Evolutionary conservation across 1,140 invertebrate species (phyloP), one percentile per base, ranked within the genome.

Genomic region (Microplitis mediator): DNA sequence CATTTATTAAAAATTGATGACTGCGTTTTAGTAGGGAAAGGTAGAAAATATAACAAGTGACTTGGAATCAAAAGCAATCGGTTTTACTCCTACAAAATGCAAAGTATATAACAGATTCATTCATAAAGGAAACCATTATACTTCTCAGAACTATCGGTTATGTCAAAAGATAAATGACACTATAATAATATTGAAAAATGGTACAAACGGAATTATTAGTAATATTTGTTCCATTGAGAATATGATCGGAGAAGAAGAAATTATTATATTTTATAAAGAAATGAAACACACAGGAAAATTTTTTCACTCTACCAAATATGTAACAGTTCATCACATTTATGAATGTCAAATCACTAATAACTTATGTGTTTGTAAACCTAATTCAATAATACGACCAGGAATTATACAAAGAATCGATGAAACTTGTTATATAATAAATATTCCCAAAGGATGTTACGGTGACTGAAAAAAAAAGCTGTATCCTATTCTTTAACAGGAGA

Each of bases 61-160:
- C 0, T 0, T n/a, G 36, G 69, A 71, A 64, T 6, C 31, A 34
- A 2, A n/a, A 31, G 6, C n/a, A 23, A n/a, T 65, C 6, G 45
- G 31, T 39, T 39, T 39, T n/a, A 34, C 4, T 11, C 2, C 16
- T 74, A 1, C 14, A 62, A 36, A 39, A 11, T 71, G 60, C 14
- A 64, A 63, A 64, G 8, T 34, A 52, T 67, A 23, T 34, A 32
- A 51, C n/a, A 71, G 13, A 71, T 16, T 71, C 9, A 71, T 54
- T 32, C 31, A 61, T 56, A 16, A 64, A 0, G 50, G 51, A 31
- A 31, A 50, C 13, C 60, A 31, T 31, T 71, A 71, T 51, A 71
- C 69, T 4, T 14, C 45, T 4, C 4, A 51, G 4, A 4, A 6
- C n/a, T 71, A 71, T 52, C 36, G 45, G 11, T 16, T 9, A 35